Evolutionary conservation across 2,888 invertebrate genomes (phyloP).

Genomic region (Minunthozetes semirufus): DNA sequence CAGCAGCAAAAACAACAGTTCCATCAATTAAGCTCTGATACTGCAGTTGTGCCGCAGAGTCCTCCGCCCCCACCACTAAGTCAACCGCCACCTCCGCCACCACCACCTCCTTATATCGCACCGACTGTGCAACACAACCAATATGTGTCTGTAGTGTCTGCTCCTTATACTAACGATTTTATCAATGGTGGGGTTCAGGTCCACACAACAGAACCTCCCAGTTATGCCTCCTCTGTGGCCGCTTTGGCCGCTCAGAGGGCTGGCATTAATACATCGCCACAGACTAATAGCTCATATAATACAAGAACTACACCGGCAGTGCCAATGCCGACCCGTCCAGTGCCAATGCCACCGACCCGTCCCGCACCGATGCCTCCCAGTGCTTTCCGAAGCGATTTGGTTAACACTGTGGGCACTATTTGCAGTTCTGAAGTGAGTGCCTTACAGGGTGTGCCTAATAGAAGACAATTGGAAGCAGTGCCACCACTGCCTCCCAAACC

Average conservation of each 20-base stretch:
- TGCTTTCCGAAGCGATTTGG: constrained; percentile 40
- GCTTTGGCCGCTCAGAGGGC: constrained; percentile 58
- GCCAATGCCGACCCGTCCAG: constrained; percentile 14
- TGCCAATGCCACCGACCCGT: constrained; percentile 30
- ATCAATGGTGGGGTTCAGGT: constrained; percentile 37
- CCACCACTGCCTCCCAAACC: constrained; percentile 36
- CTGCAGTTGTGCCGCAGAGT: constrained; percentile 29
- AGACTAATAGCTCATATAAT: constrained; percentile 45
- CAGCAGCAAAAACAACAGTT: constrained; percentile 45
- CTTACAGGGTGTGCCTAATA: constrained; percentile 32
- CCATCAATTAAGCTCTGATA: constrained; percentile 21
- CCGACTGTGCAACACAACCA: constrained; percentile 29
- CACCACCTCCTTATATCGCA: constrained; percentile 41
- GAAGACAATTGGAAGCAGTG: neutral
- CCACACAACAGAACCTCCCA: constrained; percentile 77
- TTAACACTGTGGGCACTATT: constrained; percentile 43
- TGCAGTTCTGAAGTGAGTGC: constrained; percentile 43
- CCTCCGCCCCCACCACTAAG: constrained; percentile 39
- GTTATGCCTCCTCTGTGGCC: constrained; percentile 85
- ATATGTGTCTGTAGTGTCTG: constrained; percentile 7
- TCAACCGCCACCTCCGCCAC: constrained; percentile 41
- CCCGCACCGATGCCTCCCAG: constrained; percentile 30
- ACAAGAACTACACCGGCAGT: neutral
- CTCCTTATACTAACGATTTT: neutral
- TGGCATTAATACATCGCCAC: constrained; percentile 53